Evolutionary conservation across 2,797 vertebrate genomes (phyloP), one percentile per base, ranked within the genome.

Genomic region (Thripadectes ignobilis): DNA sequence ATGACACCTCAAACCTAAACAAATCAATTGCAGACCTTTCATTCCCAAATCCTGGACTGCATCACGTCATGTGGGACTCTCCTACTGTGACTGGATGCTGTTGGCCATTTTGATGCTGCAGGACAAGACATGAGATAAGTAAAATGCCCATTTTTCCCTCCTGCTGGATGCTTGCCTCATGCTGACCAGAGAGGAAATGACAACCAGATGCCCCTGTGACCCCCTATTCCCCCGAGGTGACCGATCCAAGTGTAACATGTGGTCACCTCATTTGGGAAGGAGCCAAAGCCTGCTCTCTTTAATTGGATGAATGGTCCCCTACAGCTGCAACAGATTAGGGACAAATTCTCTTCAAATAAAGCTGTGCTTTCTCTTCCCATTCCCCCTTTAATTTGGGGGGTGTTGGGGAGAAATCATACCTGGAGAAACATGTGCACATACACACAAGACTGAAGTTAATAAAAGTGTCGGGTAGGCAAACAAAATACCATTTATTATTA

Each of bases 281-380:
- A 98, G 97, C 98, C 98, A 98, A 98, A 98, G 88, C 65, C 97
- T 96, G 91, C 97, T 98, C 97, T 97, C 97, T 98, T 98, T 99
- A 98, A 99, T 98, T 98, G 98, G 97, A 95, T 67, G 32, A 98
- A 96, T 97, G 97, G 97, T 98, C 97, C 97, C 97, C 98, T 97
- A 96, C 98, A 99, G 98, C 98, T 99, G 99, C 97, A 98, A 98
- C 77, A 97, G 97, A 99, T 99, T 99, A 99, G 95, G 96, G 95
- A 97, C 96, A 98, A 97, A 98, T 98, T 98, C 97, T 97, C 98
- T 97, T 97, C 96, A 98, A 98, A 97, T 94, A 96, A 96, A 97
- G 92, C 77, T 92, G 92, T 69, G 85, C 69, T 96, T 94, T 97
- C 59, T 65, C 39, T 61, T 23, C 43, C 57, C 38, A 32, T 22